Conservation (phyloP, 1,140 invertebrate species). For the Parasteatoda tepidariorum region DNA sequence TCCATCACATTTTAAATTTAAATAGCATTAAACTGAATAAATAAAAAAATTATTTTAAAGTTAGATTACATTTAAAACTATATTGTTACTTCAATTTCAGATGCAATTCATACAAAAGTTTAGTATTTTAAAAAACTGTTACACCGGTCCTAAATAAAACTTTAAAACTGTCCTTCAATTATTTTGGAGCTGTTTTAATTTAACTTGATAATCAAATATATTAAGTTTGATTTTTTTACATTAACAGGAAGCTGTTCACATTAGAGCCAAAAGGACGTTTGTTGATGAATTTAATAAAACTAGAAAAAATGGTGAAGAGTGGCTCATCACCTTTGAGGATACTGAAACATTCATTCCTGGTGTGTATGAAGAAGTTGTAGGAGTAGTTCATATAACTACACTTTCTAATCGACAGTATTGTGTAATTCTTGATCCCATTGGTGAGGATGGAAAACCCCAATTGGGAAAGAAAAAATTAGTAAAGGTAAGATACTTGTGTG, state of each 20-base stretch:
- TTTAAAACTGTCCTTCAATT: too few species aligned
- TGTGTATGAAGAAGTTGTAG: slow-evolving; percentile 72
- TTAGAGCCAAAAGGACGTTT: slow-evolving; percentile 70
- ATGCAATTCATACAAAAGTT: too few species aligned
- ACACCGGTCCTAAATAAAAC: too few species aligned
- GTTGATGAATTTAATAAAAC: slow-evolving; percentile 69
- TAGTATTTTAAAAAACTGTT: too few species aligned
- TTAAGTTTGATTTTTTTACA: too few species aligned
- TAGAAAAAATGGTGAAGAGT: slow-evolving; percentile 73
- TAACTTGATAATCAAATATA: too few species aligned
- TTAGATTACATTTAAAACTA: too few species aligned
- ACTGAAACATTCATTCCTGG: slow-evolving; percentile 72
- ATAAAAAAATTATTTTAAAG: too few species aligned
- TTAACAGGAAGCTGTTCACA: slow-evolving; percentile 70
- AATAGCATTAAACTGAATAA: too few species aligned
- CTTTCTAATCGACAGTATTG: slow-evolving; percentile 71
- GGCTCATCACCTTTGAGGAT: slow-evolving; percentile 70
- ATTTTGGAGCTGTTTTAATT: too few species aligned
- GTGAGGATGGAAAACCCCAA: slow-evolving; percentile 69
- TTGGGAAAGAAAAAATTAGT: slow-evolving; percentile 71
- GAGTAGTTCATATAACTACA: slow-evolving; percentile 70
- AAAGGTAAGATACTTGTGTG: slow-evolving; percentile 65
- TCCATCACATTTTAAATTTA: too few species aligned
- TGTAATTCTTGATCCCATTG: slow-evolving; percentile 71
- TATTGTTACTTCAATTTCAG: too few species aligned